These are phyloP conservation scores for Drosophila lutescens DNA, from an alignment of 2,888 invertebrate genomes.

Conservation along the genomic window DNA sequence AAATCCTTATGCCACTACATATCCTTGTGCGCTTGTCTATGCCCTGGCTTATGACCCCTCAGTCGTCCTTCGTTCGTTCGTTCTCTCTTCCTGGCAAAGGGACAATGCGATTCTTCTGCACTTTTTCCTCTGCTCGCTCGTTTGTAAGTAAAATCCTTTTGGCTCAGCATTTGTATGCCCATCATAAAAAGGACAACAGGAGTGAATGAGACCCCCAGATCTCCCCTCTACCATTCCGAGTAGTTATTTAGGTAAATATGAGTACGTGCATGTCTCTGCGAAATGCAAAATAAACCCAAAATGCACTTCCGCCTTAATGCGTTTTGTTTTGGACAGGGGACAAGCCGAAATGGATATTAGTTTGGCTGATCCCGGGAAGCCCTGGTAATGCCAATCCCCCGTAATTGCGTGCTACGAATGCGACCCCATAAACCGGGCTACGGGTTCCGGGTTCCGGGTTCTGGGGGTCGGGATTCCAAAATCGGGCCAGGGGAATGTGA, in stretches of 20 bases:
- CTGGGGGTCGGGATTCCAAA: background rate
- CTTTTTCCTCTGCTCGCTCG: slow-evolving; percentile 75
- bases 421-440: slow-evolving; percentile 10
- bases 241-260: slow-evolving; percentile 65
- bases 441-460: background rate
- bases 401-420: slow-evolving; percentile 25
- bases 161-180: slow-evolving; percentile 69
- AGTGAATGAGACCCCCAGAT: background rate
- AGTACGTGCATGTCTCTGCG: slow-evolving; percentile 59
- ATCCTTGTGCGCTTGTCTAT: slow-evolving; percentile 56
- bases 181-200: slow-evolving; percentile 75
- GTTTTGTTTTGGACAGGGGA: slow-evolving; percentile 67
- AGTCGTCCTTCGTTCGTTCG: background rate
- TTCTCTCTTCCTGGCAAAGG: slow-evolving; percentile 9
- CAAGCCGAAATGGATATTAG: slow-evolving; percentile 70
- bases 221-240: slow-evolving; percentile 13
- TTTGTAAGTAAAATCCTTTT: slow-evolving; percentile 79
- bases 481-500: slow-evolving; percentile 13
- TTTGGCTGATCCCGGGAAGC: slow-evolving; percentile 45
- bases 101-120: slow-evolving; percentile 79
- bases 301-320: slow-evolving; percentile 80
- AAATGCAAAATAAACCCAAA: slow-evolving; percentile 65
- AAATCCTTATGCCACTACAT: slow-evolving; percentile 64
- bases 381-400: slow-evolving; percentile 32
- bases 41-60: slow-evolving; percentile 51